Conservation (phyloP, 2,797 vertebrate species). For the Phataginus tricuspis region DNA sequence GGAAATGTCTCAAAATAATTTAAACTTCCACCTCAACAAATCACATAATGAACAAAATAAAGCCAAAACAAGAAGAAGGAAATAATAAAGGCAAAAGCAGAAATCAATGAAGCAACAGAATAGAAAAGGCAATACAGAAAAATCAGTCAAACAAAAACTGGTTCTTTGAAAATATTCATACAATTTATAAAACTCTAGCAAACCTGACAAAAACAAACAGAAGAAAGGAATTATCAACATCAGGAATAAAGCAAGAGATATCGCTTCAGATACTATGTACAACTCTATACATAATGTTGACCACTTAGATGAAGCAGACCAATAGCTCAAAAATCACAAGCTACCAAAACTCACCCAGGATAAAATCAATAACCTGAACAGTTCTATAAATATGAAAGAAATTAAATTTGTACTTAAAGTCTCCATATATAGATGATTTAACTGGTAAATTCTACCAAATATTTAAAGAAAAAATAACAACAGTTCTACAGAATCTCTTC, state of each 20-base stretch:
- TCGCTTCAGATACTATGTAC: not conserved
- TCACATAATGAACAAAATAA: not conserved
- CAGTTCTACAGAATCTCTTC: not conserved
- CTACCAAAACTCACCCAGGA: not conserved
- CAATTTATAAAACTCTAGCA: not conserved
- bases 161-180: not conserved
- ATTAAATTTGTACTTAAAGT: not conserved
- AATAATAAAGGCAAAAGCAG: not conserved
- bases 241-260: not conserved
- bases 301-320: not conserved
- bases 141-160: not conserved
- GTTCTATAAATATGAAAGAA: not conserved
- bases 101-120: not conserved
- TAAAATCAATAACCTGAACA: conserved; percentile 5
- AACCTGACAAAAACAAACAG: not conserved
- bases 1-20: not conserved
- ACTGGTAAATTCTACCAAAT: not conserved
- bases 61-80: not conserved
- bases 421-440: not conserved
- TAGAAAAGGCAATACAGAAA: not conserved
- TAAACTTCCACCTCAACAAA: not conserved
- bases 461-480: not conserved
- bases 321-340: not conserved
- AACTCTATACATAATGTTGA: not conserved
- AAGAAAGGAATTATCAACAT: not conserved